Base-by-base conservation (phyloP, 2,888 invertebrate species). In the Melieria picta region DNA sequence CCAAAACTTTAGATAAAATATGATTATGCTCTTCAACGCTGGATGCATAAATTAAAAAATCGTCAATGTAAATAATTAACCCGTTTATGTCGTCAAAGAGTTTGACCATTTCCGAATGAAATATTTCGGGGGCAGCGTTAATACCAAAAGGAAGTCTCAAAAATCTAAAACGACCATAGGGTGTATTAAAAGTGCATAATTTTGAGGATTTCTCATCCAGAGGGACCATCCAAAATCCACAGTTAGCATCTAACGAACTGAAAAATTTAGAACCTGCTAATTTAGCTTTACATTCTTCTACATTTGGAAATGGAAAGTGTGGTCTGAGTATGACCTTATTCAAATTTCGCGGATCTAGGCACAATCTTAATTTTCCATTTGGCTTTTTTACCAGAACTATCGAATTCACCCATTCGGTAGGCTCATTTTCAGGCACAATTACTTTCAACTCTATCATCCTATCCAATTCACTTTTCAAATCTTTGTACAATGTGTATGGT, bases 111-210 rank as follows among this genome's bases (percentile, higher is more conserved):
- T 30, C 30, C 30, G 30, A 30, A 30, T 30, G 30, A 30, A 30
- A 30, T 30, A 74, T 66, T 60, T 72, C 71, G 0, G 76, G 45
- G 0, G 74, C 74, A 6, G 63, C 60, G 52, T 71, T 73, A 10
- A 73, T 71, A 10, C 73, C 73, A 70, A 72, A 74, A 55, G 74
- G 74, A 43, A 76, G 46, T 42, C 71, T 61, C 9, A 73, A 60
- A 70, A 76, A 76, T 46, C 61, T 47, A 57, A 71, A 78, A 11
- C 76, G 71, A 16, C 79, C 77, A 72, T 74, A 79, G 0, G 77
- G 76, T 6, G 78, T 77, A 43, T 72, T 74, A 47, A 79, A 77
- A 7, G 76, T 78, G 63, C 78, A 79, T 4, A 79, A 65, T 72
- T 75, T 74, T 4, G 76, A 69, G 45, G 77, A 77, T 64, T 74